A percentile compares a stretch with the other conserved stretches of the same genome.
phyloP scores from a whole-genome alignment of 2,113 vertebrate genomes.

The Microtus ochrogaster region DNA sequence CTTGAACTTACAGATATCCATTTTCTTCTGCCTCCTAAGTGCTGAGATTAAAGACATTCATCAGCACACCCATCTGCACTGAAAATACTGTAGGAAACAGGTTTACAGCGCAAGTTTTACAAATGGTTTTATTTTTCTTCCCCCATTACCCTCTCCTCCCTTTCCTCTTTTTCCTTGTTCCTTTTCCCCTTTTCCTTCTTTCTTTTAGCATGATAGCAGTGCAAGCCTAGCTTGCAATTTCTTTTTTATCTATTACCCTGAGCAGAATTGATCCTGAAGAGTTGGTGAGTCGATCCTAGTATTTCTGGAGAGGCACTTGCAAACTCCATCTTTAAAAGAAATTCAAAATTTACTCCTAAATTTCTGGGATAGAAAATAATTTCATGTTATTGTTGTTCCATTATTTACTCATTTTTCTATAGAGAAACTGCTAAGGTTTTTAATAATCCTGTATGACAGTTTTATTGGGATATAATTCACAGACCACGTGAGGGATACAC shows the following conservation, averaged over 20 bases:
- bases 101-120: not conserved
- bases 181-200: not conserved
- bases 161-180: no score
- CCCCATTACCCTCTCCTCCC: not conserved
- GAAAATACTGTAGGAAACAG: constrained; percentile 37
- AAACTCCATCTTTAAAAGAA: constrained; percentile 1
- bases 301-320: constrained; percentile 29
- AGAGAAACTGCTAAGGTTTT: constrained; percentile 22
- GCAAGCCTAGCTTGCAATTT: not conserved
- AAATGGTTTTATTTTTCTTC: constrained; percentile 1
- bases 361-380: constrained; percentile 20
- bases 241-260: not conserved
- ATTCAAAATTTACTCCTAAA: not conserved
- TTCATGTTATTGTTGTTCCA: not conserved
- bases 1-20: not conserved
- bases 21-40: not conserved
- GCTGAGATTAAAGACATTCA: not conserved
- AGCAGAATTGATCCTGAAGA: not conserved
- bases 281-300: constrained; percentile 1
- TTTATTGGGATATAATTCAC: constrained; percentile 44
- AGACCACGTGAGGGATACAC: not conserved
- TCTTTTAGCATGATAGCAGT: not conserved
- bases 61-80: not conserved
- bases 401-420: constrained; percentile 36
- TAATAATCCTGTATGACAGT: not conserved